phyloP scores from a whole-genome alignment of 2,888 invertebrate species.

The Quadroppia sp. region DNA sequence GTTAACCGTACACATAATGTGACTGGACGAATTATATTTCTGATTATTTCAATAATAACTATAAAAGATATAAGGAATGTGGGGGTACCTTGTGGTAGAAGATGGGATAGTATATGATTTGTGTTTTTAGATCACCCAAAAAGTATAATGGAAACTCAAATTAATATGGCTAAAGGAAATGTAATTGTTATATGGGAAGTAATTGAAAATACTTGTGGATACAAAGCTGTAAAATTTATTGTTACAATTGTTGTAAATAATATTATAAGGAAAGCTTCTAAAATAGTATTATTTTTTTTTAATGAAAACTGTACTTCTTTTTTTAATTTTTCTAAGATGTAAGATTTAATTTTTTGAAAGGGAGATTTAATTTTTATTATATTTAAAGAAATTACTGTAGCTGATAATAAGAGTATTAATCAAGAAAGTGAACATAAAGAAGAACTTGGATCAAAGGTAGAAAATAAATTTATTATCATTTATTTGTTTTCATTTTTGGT shows the following conservation, averaged over 20 bases:
- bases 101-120: slow-evolving; percentile 63
- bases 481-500: slow-evolving; percentile 51
- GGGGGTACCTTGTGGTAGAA: slow-evolving; percentile 67
- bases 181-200: slow-evolving; percentile 64
- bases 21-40: slow-evolving; percentile 66
- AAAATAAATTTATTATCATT: slow-evolving; percentile 60
- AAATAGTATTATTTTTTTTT: slow-evolving; percentile 55
- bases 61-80: slow-evolving; percentile 65
- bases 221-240: slow-evolving; percentile 66
- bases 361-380: too few relatives aligned
- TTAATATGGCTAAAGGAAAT: slow-evolving; percentile 60
- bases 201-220: slow-evolving; percentile 67
- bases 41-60: slow-evolving; percentile 69
- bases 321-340: too few relatives aligned
- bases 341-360: too few relatives aligned
- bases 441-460: slow-evolving; percentile 64
- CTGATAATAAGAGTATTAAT: slow-evolving; percentile 59
- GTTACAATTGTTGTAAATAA: slow-evolving; percentile 62
- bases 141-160: slow-evolving; percentile 65
- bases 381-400: too few relatives aligned
- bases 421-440: slow-evolving; percentile 61
- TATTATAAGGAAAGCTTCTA: slow-evolving; percentile 59
- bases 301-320: slow-evolving; percentile 58
- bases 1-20: slow-evolving; percentile 67
- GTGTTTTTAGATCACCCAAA: slow-evolving; percentile 63